These are phyloP conservation scores for Leucoma salicis DNA, from an alignment of 2,888 invertebrate genomes.

Conservation along the genomic window DNA sequence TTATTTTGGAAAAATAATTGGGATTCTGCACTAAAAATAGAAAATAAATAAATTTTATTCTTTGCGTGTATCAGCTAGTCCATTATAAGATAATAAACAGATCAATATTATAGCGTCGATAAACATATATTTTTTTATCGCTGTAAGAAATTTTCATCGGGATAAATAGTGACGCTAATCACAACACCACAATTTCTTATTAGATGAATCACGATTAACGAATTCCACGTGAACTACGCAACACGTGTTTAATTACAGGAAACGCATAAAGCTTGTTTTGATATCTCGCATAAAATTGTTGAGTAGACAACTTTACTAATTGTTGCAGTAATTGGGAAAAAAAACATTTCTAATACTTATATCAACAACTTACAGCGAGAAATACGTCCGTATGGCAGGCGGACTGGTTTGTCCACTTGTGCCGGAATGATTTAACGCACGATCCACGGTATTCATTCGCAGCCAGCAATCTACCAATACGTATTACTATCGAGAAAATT, in stretches of 20 bases:
- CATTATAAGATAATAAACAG: too few species aligned
- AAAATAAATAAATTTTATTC: too few species aligned
- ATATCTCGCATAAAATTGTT: not conserved
- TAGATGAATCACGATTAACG: not conserved
- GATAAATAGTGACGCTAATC: too few species aligned
- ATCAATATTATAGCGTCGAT: too few species aligned
- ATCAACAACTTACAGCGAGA: conserved; percentile 53
- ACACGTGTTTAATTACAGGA: not conserved
- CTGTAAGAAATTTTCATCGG: too few species aligned
- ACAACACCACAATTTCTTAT: too few species aligned
- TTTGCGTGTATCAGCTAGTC: too few species aligned
- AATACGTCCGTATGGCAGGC: conserved; percentile 72
- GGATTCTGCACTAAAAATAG: too few species aligned
- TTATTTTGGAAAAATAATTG: too few species aligned
- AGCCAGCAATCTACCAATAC: conserved; percentile 54
- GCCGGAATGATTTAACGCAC: conserved; percentile 77
- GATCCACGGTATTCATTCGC: conserved; percentile 59
- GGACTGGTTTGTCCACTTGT: conserved; percentile 81
- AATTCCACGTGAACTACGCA: not conserved
- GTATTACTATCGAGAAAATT: conserved; percentile 50
- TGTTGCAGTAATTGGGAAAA: not conserved
- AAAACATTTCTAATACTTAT: conserved; percentile 14
- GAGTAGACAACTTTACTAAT: not conserved
- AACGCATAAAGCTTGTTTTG: not conserved
- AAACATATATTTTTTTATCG: too few species aligned